Conservation (phyloP, 2,113 vertebrate genomes). For the Silurus meridionalis region DNA sequence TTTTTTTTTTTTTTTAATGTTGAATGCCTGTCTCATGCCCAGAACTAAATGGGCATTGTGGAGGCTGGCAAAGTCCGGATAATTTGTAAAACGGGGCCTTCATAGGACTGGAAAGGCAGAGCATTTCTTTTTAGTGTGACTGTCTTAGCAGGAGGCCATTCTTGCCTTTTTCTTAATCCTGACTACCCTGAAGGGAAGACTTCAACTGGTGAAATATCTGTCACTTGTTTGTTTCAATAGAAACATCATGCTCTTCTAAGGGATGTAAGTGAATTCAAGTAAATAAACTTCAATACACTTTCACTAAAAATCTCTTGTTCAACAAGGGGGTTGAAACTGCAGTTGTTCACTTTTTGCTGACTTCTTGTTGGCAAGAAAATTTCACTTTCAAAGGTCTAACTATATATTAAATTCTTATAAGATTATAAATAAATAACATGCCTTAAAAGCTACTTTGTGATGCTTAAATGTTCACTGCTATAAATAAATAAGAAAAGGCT, state of each 20-base stretch:
- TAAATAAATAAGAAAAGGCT: neutral
- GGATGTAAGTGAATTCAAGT: neutral
- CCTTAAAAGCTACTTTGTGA: neutral
- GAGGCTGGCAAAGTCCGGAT: slow-evolving; percentile 10
- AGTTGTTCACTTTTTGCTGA: neutral
- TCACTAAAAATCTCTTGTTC: neutral
- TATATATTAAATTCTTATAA: neutral
- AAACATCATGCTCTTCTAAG: neutral
- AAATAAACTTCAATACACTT: neutral
- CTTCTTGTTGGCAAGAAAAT: neutral
- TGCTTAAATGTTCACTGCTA: neutral
- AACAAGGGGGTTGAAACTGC: neutral
- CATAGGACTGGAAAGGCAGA: neutral
- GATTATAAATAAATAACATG: neutral
- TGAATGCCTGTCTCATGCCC: neutral
- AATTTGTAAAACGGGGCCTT: neutral
- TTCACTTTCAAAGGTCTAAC: neutral
- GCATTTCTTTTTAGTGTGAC: neutral
- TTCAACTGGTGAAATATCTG: neutral
- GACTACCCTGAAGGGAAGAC: neutral
- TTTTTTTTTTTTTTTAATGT: neutral
- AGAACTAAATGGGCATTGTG: slow-evolving; percentile 18
- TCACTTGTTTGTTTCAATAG: neutral
- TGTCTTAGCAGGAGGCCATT: neutral
- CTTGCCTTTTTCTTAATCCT: neutral